Conservation (phyloP, 2,113 vertebrate genomes). For the Aythya baeri region DNA sequence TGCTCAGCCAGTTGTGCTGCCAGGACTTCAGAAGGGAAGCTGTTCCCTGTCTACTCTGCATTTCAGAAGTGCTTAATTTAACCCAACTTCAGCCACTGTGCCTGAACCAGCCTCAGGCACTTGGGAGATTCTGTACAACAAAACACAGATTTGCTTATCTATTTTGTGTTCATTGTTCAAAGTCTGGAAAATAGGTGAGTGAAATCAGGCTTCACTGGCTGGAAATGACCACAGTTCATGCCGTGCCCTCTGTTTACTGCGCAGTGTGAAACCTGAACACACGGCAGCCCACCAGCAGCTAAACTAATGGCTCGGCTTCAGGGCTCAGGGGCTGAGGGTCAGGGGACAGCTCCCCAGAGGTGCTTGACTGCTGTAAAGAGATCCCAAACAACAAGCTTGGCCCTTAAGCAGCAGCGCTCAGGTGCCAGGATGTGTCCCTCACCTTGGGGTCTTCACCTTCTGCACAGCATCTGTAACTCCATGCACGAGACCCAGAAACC, state of each 20-base stretch:
- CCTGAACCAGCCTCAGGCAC: not conserved
- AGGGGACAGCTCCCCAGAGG: not conserved
- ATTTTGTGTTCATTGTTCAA: not conserved
- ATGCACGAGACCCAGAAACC: accelerated
- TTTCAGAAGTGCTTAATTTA: not conserved
- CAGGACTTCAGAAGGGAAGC: not conserved
- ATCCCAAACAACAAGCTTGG: not conserved
- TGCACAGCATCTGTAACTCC: accelerated
- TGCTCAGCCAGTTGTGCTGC: not conserved
- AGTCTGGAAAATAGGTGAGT: not conserved
- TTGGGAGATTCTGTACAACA: not conserved
- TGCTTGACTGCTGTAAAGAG: accelerated
- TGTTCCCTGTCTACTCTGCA: not conserved
- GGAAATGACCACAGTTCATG: not conserved
- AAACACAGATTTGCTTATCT: not conserved
- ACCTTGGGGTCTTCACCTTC: not conserved
- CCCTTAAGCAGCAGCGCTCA: not conserved
- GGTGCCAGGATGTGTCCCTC: not conserved
- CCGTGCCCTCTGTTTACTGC: not conserved
- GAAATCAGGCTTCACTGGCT: not conserved
- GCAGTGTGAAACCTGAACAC: not conserved
- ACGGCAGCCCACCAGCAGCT: not conserved
- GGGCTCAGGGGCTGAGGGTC: too few relatives aligned
- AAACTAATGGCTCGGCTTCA: not conserved
- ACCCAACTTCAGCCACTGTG: not conserved